Conservation (phyloP, 2,797 vertebrate genomes). For the Aphelocoma californica region DNA sequence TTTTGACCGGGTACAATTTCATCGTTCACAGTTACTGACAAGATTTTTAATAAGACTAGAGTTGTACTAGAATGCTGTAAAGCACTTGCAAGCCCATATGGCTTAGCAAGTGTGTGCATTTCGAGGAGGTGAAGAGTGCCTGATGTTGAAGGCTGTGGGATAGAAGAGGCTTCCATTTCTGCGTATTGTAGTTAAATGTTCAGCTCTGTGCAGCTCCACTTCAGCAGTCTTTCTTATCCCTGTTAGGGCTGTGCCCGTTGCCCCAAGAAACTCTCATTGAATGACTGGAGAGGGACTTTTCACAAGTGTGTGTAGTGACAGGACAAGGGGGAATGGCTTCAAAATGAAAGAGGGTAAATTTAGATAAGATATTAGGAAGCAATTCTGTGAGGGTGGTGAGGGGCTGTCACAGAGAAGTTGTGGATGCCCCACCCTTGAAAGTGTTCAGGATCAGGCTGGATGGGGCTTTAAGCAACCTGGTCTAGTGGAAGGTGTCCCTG, state of each 20-base stretch:
- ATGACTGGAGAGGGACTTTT: neutral
- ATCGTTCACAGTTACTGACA: neutral
- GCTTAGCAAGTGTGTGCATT: neutral
- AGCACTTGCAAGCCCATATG: neutral
- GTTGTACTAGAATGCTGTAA: neutral
- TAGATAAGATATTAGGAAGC: neutral
- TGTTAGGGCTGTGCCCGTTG: neutral
- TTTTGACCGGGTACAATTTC: neutral
- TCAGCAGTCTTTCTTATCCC: neutral
- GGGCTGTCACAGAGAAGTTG: neutral
- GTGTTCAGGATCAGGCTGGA: neutral
- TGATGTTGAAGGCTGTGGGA: neutral
- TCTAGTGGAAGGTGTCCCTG: neutral
- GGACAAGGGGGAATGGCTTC: neutral
- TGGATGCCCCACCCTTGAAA: neutral
- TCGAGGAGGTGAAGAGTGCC: neutral
- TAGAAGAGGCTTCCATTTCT: neutral
- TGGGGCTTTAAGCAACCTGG: neutral
- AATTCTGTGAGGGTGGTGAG: neutral
- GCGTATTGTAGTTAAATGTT: neutral
- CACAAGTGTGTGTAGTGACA: neutral
- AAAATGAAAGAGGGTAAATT: neutral
- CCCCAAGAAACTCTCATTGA: neutral
- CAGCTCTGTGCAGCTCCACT: neutral
- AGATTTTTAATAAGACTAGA: slow-evolving; percentile 1